Conservation (phyloP, 2,797 vertebrate species). For the Chaetodon trifasciatus region DNA sequence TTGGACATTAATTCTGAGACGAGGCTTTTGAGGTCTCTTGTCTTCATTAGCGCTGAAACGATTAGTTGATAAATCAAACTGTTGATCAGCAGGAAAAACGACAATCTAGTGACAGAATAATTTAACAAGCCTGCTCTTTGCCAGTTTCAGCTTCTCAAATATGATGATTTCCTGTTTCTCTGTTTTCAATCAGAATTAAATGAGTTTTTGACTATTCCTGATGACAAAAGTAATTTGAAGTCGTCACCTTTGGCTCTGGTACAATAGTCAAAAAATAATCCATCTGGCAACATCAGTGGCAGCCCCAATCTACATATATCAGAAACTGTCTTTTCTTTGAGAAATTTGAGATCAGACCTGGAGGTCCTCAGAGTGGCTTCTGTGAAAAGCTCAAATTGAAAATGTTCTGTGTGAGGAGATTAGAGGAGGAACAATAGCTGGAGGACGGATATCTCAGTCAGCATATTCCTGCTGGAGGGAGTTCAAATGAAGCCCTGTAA, state of each 20-base stretch:
- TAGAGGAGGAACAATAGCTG: constrained; percentile 55
- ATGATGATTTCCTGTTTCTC: neutral
- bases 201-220: neutral
- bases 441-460: constrained; percentile 67
- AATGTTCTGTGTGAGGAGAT: constrained; percentile 59
- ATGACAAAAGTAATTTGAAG: constrained; percentile 11
- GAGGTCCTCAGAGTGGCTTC: constrained; percentile 44
- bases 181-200: neutral
- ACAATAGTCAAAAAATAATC: constrained; percentile 4
- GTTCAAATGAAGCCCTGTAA: constrained; percentile 63
- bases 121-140: neutral
- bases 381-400: constrained; percentile 61
- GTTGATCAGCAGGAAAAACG: neutral
- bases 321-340: constrained; percentile 44
- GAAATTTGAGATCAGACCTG: constrained; percentile 41
- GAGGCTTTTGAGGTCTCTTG: neutral
- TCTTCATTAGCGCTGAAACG: neutral
- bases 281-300: constrained; percentile 9
- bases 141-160: neutral
- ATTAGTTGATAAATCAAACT: neutral
- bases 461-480: constrained; percentile 59
- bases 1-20: constrained; percentile 2
- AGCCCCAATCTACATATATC: constrained; percentile 24
- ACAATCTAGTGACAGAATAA: neutral
- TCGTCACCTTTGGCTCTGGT: neutral